phyloP scores from a whole-genome alignment of 2,888 invertebrate species.

The Chaitophorus viminalis region DNA sequence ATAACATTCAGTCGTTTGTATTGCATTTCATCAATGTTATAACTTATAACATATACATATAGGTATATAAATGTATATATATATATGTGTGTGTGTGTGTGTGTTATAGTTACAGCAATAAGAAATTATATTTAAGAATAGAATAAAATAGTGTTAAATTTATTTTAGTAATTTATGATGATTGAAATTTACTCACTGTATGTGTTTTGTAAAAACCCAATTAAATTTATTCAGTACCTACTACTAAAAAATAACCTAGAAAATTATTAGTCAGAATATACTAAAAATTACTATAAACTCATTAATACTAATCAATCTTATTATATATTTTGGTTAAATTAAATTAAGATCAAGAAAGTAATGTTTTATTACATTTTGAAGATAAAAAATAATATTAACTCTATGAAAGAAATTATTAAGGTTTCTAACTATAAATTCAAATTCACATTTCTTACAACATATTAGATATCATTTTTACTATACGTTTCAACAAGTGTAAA shows the following conservation, averaged over 20 bases:
- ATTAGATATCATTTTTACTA: constrained; percentile 15
- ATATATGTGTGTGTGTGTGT: too few relatives aligned
- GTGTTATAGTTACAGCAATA: too few relatives aligned
- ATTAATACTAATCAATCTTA: not conserved
- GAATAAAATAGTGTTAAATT: not conserved
- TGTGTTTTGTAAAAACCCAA: not conserved
- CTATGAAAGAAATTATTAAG: not conserved
- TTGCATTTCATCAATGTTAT: constrained; percentile 26
- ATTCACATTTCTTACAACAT: not conserved
- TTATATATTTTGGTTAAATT: not conserved
- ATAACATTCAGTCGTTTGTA: constrained; percentile 49
- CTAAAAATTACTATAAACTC: not conserved
- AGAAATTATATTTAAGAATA: too few relatives aligned
- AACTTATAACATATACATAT: not conserved
- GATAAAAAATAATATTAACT: constrained; percentile 16
- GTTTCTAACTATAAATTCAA: constrained; percentile 3
- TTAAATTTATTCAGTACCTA: not conserved
- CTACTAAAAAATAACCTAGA: not conserved
- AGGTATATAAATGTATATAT: not conserved
- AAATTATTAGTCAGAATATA: not conserved
- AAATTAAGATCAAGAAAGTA: not conserved
- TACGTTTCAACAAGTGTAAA: not conserved
- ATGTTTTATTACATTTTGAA: not conserved
- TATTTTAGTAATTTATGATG: not conserved
- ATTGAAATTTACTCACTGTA: not conserved